Base-by-base conservation (phyloP, 2,888 invertebrate genomes). In the Leuctra nigra region DNA sequence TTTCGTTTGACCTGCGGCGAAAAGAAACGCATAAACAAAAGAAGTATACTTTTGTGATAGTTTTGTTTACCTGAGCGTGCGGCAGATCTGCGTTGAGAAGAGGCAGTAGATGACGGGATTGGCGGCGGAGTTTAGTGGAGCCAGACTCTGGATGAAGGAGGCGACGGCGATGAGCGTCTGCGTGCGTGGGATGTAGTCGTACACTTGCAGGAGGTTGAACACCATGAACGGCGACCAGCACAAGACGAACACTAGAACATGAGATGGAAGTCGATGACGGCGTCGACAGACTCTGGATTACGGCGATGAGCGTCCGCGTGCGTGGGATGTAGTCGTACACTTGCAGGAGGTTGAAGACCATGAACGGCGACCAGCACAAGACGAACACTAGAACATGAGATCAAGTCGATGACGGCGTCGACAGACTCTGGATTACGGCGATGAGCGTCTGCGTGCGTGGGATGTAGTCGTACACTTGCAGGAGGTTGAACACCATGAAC, bases 151-250 rank as follows among this genome's bases (percentile, higher is more conserved):
- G 63, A 95, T 88, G 67, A 95, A 89, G 1, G 92, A 90, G 7
- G 91, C 88, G 41, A 94, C 82, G 14, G 92, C 91, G 22, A 86
- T 82, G 70, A 86, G 88, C 1, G 83, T 84, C 68, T 90, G 89
- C 0, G 87, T 86, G 64, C 78, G 75, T 0, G 91, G 88, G 62
- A 92, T 83, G 68, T 85, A 83, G 18, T 83, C 88, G 72, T 86
- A 94, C 41, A 94, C 92, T 78, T 92, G 91, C 3, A 94, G 81
- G 55, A 94, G 74, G 71, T 94, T 91, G 73, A 91, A 95, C 55
- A 95, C 81, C 71, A 95, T 91, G 75, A 92, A 96, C 0, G 95
- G 95, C 55, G 91, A 91, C 94, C 95, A 95, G 75, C 95, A 95
- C 7, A 94, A 73, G 61, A 95, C 86, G 73, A 95, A 95, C 33